Evolutionary conservation across 1,140 invertebrate genomes (phyloP).

Genomic region (Eufriesea mexicana): DNA sequence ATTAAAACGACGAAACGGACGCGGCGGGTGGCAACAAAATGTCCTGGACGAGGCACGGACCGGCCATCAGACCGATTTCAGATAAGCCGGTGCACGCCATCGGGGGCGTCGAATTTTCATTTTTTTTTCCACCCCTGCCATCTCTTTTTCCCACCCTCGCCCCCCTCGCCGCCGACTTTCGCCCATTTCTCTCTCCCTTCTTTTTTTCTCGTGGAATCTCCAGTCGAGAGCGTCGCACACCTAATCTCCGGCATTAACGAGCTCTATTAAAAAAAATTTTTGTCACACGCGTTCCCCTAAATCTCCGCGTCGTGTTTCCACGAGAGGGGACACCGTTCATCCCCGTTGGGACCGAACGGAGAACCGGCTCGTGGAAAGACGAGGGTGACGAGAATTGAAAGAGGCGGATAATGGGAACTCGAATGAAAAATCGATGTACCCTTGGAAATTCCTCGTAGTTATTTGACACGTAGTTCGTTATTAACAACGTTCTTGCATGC

Average conservation of each 20-base stretch:
- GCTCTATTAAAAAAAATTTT: slow-evolving; percentile 23
- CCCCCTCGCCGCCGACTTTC: background rate
- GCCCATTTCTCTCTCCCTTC: background rate
- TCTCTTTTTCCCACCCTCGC: background rate
- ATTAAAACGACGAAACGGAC: slow-evolving; percentile 57
- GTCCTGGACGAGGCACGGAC: background rate
- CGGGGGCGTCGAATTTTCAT: slow-evolving; percentile 2
- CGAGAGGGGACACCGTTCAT: background rate
- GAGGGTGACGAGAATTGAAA: background rate
- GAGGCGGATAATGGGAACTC: too few species aligned
- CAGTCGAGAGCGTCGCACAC: background rate
- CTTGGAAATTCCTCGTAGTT: background rate
- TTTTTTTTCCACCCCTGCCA: background rate
- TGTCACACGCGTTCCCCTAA: background rate
- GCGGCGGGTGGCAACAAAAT: slow-evolving; percentile 12
- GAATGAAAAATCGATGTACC: background rate
- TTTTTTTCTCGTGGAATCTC: background rate
- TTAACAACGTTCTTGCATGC: background rate
- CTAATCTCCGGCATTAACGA: slow-evolving; percentile 49
- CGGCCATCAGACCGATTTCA: slow-evolving; percentile 30
- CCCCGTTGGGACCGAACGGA: background rate
- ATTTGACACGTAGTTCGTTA: background rate
- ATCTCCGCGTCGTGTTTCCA: background rate
- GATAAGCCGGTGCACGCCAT: slow-evolving; percentile 39
- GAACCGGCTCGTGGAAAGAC: background rate